Base-by-base conservation (phyloP, 2,113 vertebrate species). In the Corvus moneduloides region DNA sequence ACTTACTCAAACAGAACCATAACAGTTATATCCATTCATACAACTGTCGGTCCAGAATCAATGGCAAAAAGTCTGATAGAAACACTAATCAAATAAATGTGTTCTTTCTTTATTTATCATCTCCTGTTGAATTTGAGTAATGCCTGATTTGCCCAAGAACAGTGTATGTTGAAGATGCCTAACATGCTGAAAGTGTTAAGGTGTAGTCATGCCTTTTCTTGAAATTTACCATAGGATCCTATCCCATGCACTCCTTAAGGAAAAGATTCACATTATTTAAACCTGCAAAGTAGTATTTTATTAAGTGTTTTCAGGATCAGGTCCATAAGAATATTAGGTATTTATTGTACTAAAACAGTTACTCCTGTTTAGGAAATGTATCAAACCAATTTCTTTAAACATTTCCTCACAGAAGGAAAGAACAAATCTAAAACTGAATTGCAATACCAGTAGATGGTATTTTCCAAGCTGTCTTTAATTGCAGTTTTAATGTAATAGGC, bases 1-100 rank as follows among this genome's bases (percentile, higher is more conserved):
- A 67, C 64, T 67, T 81, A 75, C 35, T 56, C 73, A 91, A 96
- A 91, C 35, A 85, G 58, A 90, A 95, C 85, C 73, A 19, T 69
- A 93, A 69, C 39, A 44, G 19, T 68, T 89, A 56, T 69, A 87
- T 35, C 15, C 30, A 16, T 93, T 96, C 95, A 75, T 64, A 75
- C 46, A 77, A 90, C 90, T 76, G 49, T 66, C 68, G 80, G 39
- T 66, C 72, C 78, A 76, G 66, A 82, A 46, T 49, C 17, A 72
- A 17, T 48, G 26, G 46, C 41, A 82, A 90, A 81, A 75, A 23
- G 3, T 33, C 41, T 69, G 37, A 28, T 41, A 82, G 44, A 73
- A 75, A 68, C 16, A 58, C 4, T 12, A 84, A 43, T 35, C 1
- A 27, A 71, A 61, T 51, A 89, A 28, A 48, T 10, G 9, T 27